A percentile compares a stretch with the other conserved stretches of the same genome.
Evolutionary conservation across 2,888 invertebrate genomes (phyloP).

Genomic region (Lamellibrachia satsuma): DNA sequence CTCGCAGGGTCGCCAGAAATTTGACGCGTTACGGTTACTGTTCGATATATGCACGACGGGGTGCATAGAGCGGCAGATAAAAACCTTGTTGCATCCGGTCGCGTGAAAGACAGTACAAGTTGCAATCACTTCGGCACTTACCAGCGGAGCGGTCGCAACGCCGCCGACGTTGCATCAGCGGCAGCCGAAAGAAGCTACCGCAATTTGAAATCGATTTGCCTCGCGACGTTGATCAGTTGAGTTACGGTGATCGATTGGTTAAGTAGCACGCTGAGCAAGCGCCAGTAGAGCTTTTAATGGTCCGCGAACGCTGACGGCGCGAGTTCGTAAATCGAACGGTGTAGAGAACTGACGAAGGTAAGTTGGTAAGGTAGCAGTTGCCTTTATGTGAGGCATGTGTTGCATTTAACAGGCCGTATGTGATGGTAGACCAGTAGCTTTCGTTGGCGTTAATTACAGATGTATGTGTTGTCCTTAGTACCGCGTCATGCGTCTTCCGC

Average conservation of each 20-base stretch:
- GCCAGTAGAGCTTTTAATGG: not conserved
- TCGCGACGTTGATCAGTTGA: not conserved
- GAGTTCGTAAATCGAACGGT: not conserved
- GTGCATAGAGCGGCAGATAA: not conserved
- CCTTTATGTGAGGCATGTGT: not conserved
- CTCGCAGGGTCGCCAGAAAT: not conserved
- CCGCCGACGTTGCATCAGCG: not conserved
- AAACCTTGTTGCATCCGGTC: not conserved
- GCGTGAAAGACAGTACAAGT: not conserved
- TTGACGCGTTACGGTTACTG: not conserved
- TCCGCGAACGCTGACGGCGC: constrained; percentile 3
- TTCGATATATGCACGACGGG: not conserved
- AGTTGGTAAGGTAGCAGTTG: not conserved
- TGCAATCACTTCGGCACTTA: not conserved
- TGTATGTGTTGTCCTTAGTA: not conserved
- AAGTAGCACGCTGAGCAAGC: not conserved
- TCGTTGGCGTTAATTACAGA: not conserved
- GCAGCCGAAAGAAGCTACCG: not conserved
- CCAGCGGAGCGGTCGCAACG: not conserved
- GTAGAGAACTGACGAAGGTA: not conserved
- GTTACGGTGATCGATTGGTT: not conserved
- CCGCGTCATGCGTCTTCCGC: not conserved
- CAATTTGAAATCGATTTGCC: constrained; percentile 11
- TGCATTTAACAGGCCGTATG: not conserved
- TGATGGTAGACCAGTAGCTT: not conserved